These are phyloP conservation scores for Imbricaverruca yamaguchii DNA, from an alignment of 2,888 invertebrate genomes.

Conservation along the genomic window DNA sequence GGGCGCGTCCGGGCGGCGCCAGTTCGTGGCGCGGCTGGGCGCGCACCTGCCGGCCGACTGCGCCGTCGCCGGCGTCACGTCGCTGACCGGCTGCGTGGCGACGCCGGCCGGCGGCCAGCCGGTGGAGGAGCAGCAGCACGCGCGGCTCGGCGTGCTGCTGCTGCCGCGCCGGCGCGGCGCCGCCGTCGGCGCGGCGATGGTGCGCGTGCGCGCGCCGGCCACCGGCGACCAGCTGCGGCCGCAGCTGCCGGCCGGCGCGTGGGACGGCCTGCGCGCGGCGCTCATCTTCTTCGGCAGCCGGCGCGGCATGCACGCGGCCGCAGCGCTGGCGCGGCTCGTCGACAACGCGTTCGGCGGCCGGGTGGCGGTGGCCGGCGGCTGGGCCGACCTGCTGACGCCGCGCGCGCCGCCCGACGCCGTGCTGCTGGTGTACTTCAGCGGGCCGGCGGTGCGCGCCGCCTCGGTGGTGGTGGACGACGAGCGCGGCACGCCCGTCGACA, in stretches of 20 bases:
- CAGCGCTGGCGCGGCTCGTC: not conserved
- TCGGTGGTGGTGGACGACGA: not conserved
- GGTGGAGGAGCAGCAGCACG: not conserved
- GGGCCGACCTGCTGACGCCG: not conserved
- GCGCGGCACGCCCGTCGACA: not conserved
- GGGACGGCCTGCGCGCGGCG: conserved; percentile 9
- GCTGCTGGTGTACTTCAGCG: conserved; percentile 20
- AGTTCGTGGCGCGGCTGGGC: not conserved
- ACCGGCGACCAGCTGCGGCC: not conserved
- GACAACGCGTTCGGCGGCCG: not conserved
- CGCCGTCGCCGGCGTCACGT: not conserved
- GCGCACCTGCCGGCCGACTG: not conserved
- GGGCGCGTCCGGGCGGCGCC: not conserved
- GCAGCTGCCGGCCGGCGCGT: not conserved
- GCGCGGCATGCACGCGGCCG: not conserved
- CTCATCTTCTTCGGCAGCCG: not conserved
- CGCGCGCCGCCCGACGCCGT: conserved; percentile 4
- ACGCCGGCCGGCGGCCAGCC: not conserved
- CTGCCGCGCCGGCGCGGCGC: not conserved
- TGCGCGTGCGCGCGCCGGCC: not conserved
- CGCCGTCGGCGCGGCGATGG: not conserved
- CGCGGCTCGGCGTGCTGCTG: not conserved
- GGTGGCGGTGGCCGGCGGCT: conserved; percentile 20
- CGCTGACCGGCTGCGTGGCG: not conserved
- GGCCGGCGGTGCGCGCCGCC: conserved; percentile 1